Conservation (phyloP, 2,888 invertebrate genomes). For the Sinelater perroti region DNA sequence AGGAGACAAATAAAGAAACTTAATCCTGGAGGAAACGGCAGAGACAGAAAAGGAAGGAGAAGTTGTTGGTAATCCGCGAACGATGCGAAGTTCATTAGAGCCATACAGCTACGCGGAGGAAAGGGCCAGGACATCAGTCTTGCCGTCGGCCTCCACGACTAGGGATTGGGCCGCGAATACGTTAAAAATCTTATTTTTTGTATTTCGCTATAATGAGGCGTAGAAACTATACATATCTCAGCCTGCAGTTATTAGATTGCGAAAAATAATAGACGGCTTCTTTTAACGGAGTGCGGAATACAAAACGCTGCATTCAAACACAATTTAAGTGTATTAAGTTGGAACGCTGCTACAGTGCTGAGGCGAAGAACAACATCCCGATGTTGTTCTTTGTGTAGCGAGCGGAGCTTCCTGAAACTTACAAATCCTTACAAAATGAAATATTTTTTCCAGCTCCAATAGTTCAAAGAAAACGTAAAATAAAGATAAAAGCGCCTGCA, state of each 20-base stretch:
- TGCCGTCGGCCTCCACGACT: slow-evolving; percentile 15
- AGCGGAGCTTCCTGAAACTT: neutral
- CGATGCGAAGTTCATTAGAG: slow-evolving; percentile 56
- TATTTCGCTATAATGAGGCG: too few species aligned
- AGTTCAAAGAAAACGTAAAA: slow-evolving; percentile 9
- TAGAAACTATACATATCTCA: too few species aligned
- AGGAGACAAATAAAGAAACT: slow-evolving; percentile 50
- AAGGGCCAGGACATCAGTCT: slow-evolving; percentile 37
- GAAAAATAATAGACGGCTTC: too few species aligned
- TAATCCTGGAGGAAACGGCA: slow-evolving; percentile 46
- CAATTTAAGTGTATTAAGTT: too few species aligned
- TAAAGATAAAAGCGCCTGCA: neutral
- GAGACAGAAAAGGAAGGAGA: slow-evolving; percentile 37
- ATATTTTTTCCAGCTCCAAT: slow-evolving; percentile 3
- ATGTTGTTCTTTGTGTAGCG: too few species aligned
- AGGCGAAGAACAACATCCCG: too few species aligned
- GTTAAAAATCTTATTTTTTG: slow-evolving; percentile 18
- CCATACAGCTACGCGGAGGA: slow-evolving; percentile 41
- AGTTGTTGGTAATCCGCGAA: slow-evolving; percentile 54
- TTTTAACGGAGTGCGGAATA: too few species aligned
- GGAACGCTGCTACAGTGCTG: too few species aligned
- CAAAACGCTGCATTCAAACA: too few species aligned
- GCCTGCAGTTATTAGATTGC: too few species aligned
- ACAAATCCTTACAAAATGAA: slow-evolving; percentile 6
- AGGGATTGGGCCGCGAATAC: slow-evolving; percentile 14